Evolutionary conservation across 1,140 invertebrate species (phyloP).

Genomic region (Vanessa atalanta): DNA sequence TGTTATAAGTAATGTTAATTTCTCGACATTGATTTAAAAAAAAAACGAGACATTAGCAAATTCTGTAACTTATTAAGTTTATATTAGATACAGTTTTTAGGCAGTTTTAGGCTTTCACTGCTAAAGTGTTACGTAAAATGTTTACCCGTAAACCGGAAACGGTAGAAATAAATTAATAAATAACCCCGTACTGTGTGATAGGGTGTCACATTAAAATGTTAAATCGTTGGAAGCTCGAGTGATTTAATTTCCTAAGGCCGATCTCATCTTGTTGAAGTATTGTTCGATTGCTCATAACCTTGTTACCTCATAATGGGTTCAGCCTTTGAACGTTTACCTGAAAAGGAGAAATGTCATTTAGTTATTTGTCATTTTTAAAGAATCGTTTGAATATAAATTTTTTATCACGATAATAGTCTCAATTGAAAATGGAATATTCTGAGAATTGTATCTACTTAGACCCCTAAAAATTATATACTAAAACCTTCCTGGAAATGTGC

Average conservation of each 20-base stretch:
- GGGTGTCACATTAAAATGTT: constrained; percentile 51
- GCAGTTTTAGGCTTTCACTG: too few species aligned
- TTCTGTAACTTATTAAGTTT: too few species aligned
- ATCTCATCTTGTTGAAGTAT: constrained; percentile 38
- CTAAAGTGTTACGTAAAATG: background rate
- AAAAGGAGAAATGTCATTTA: constrained; percentile 1
- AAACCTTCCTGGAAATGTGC: too few species aligned
- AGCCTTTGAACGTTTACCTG: constrained; percentile 34
- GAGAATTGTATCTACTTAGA: too few species aligned
- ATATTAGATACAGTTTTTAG: too few species aligned
- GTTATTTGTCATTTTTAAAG: background rate
- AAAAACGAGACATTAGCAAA: background rate
- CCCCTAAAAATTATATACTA: too few species aligned
- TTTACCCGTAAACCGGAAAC: background rate
- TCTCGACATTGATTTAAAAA: background rate
- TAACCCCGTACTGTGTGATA: constrained; percentile 45
- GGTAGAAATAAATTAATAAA: background rate
- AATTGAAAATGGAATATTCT: too few species aligned
- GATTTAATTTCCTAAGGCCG: constrained; percentile 64
- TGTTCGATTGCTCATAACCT: constrained; percentile 35
- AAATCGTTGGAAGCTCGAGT: constrained; percentile 39
- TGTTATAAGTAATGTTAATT: too few species aligned
- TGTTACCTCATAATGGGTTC: constrained; percentile 27
- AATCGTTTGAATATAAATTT: too few species aligned
- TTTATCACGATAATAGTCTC: too few species aligned